Evolutionary conservation across 2,888 invertebrate species (phyloP), one percentile per base, ranked within the genome.

Genomic region (Xanthia togata): DNA sequence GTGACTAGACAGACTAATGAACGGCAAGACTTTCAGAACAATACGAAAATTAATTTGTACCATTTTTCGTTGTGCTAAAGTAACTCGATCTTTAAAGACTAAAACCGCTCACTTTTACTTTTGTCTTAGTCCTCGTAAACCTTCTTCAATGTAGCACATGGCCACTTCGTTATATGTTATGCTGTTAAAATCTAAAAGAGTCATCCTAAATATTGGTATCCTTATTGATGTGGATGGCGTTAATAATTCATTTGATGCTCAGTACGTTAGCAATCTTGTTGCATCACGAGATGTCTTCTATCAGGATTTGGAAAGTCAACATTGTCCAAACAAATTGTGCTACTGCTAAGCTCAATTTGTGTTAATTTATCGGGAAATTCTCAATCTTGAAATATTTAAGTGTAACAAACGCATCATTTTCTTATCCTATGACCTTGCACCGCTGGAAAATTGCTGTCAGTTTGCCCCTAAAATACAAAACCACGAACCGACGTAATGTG

Each of bases 401-500:
- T 38, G 5, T n/a, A 53, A 53, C 41, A 35, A 78, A 23, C n/a
- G 20, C 3, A 53, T 23, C 17, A 62, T 23, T 63, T 53, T 53
- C 47, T 59, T 64, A n/a, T 60, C 6, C 12, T 53, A 41, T 60
- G 68, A 68, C 73, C 73, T 82, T 73, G 67, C 1, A 73, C 35
- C 14, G 41, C 38, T 38, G 11, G 20, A n/a, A 73, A 59, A 59
- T 71, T 12, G 62, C 53, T 57, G 38, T 26, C 44, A 23, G 23
- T 69, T 20, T 83, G 69, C 55, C 73, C 70, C 73, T 69, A 72
- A 85, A 81, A 77, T 70, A 68, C 60, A 78, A 77, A 77, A 75
- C 71, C 67, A 79, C 64, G 75, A 67, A 53, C 68, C 71, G 75
- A 57, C 69, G 69, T 84, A 84, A 82, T 82, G 70, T 79, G 79